Conservation (phyloP, 2,113 vertebrate genomes). For the Thoracochromis brauschi region DNA sequence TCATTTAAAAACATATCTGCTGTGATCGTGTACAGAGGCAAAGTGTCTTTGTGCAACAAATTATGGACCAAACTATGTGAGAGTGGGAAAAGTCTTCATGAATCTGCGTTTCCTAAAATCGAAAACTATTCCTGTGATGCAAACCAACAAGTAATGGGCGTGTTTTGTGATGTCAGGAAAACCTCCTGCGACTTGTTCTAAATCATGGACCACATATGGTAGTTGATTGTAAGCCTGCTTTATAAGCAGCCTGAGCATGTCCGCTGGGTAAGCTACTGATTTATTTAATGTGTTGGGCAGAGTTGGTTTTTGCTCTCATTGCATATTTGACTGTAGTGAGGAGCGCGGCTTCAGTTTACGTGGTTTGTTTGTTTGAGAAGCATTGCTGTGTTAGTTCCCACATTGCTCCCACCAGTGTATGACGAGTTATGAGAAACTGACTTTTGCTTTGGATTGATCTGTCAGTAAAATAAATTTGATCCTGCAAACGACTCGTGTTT, state of each 20-base stretch:
- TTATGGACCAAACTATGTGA: not conserved
- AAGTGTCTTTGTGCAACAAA: not conserved
- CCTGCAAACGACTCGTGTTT: not conserved
- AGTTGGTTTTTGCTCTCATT: not conserved
- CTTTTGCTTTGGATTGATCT: not conserved
- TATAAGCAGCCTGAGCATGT: not conserved
- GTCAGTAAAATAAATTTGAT: slow-evolving; percentile 17
- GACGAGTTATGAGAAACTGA: not conserved
- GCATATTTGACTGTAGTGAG: not conserved
- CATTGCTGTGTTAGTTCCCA: not conserved
- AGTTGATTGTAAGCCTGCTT: not conserved
- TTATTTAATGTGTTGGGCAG: not conserved
- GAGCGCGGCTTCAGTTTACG: not conserved
- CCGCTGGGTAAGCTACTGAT: not conserved
- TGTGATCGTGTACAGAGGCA: not conserved
- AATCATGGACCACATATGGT: not conserved
- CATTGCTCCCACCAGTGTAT: not conserved
- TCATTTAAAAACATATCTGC: not conserved
- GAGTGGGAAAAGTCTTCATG: not conserved
- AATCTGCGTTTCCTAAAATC: not conserved
- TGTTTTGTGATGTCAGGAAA: not conserved
- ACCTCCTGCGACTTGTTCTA: not conserved
- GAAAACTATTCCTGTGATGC: not conserved
- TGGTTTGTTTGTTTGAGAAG: not conserved
- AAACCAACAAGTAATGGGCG: not conserved